Evolutionary conservation across 1,140 invertebrate genomes (phyloP).

Genomic region (Manduca sexta): DNA sequence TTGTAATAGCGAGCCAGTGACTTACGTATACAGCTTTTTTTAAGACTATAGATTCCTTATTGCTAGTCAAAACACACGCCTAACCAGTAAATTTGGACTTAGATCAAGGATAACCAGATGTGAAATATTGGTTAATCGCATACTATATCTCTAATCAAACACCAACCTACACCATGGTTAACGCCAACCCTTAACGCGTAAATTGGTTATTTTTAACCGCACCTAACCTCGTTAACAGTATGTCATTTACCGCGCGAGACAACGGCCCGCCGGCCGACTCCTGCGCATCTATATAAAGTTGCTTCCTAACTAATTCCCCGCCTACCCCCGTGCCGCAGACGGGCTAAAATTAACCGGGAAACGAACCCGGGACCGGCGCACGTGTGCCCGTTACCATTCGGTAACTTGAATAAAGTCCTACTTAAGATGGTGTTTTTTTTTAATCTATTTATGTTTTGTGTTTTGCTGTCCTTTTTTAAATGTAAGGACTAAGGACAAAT

Average conservation of each 20-base stretch:
- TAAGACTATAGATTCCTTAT: no score
- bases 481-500: no score
- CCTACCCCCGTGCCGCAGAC: slow-evolving; percentile 8
- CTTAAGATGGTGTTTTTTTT: slow-evolving; percentile 33
- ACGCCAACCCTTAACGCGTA: background rate
- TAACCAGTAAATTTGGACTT: no score
- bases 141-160: no score
- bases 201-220: background rate
- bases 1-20: no score
- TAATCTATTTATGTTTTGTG: slow-evolving; percentile 2
- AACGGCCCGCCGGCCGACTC: slow-evolving; percentile 52
- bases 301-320: slow-evolving; percentile 51
- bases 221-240: slow-evolving; percentile 36
- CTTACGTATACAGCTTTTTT: no score
- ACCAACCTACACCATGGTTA: no score
- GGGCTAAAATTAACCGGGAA: slow-evolving; percentile 62
- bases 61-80: no score
- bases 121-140: no score
- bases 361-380: slow-evolving; percentile 50
- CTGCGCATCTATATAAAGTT: slow-evolving; percentile 65
- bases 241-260: slow-evolving; percentile 39
- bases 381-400: slow-evolving; percentile 56
- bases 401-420: slow-evolving; percentile 53
- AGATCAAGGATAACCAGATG: no score
- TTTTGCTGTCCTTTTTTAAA: no score